phyloP scores from a whole-genome alignment of 2,113 vertebrate species.

The Ciconia maguari region DNA sequence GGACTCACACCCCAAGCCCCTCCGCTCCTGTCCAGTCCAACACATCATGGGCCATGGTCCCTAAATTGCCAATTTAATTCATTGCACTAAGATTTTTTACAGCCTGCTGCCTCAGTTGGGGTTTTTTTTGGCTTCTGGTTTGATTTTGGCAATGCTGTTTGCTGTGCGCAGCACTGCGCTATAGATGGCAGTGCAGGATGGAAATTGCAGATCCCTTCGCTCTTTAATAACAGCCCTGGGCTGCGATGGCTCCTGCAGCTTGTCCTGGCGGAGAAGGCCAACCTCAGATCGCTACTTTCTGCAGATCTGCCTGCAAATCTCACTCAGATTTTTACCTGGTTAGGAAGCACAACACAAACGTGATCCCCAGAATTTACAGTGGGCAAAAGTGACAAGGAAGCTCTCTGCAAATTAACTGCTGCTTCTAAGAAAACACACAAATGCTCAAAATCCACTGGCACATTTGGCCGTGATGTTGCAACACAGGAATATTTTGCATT shows the following conservation, averaged over 20 bases:
- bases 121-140: background rate
- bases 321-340: background rate
- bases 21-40: background rate
- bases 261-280: background rate
- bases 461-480: background rate
- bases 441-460: background rate
- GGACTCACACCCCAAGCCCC: background rate
- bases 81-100: background rate
- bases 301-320: background rate
- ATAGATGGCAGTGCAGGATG: constrained; percentile 72
- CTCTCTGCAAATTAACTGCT: background rate
- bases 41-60: rapidly evolving
- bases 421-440: background rate
- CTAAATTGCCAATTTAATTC: background rate
- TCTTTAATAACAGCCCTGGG: background rate
- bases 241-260: background rate
- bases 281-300: background rate
- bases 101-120: background rate
- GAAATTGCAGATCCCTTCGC: background rate
- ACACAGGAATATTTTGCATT: background rate
- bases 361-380: background rate
- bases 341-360: background rate
- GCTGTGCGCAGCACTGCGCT: background rate
- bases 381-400: background rate
- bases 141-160: background rate